Base-by-base conservation (phyloP, 2,797 vertebrate genomes). In the Merluccius polli region DNA sequence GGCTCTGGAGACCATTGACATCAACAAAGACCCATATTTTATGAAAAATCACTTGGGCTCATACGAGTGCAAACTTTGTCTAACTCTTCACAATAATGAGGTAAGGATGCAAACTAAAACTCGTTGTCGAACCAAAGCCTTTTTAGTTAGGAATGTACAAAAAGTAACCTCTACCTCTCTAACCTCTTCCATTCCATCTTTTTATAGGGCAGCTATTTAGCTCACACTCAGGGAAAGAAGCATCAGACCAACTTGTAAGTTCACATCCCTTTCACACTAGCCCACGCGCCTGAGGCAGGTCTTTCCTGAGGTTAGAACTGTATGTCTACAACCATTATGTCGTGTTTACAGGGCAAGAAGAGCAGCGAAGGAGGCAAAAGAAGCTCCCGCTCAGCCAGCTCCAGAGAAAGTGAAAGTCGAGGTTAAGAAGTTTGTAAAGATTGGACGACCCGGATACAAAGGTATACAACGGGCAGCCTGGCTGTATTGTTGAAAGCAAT, bases 11-110 rank as follows among this genome's bases (percentile, higher is more conserved):
- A 98, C 98, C 4, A 99, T 99, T 0, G 98, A 99, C 89, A 99
- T 99, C 87, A 99, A 99, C 86, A 98, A 99, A 94, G 98, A 99
- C 63, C 98, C 98, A 0, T 99, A 99, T 77, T 99, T 99, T 86
- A 99, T 99, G 97, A 99, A 99, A 80, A 99, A 99, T 83, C 98
- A 99, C 78, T 89, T 99, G 89, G 98, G 98, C 21, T 99, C 98
- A 0, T 99, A 99, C 0, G 98, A 99, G 78, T 99, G 98, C 86
- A 99, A 99, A 85, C 95, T 99, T 30, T 99, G 98, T 83, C 93
- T 99, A 75, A 99, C 97, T 0, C 95, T 99, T 67, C 98, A 99
- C 85, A 99, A 99, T 89, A 99, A 99, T 0, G 98, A 99, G 96
- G 98, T 98, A 77, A 75, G 89, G 16, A 77, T 1, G 3, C 15